Base-by-base conservation (phyloP, 2,797 vertebrate species). In the Xiphophorus birchmanni region DNA sequence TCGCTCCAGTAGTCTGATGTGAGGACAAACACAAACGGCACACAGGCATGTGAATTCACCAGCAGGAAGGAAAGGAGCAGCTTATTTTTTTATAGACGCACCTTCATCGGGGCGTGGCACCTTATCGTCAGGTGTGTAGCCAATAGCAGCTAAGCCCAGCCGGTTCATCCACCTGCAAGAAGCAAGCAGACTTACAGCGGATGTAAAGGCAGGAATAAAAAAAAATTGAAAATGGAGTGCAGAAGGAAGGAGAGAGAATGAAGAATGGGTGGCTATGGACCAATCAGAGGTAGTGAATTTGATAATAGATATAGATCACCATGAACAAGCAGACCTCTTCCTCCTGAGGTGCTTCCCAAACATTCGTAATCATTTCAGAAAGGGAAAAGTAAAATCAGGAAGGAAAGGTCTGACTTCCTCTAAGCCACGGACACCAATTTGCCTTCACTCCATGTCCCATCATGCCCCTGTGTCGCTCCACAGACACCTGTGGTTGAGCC, bases 1-100 rank as follows among this genome's bases (percentile, higher is more conserved):
- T 98, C 97, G 23, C 97, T 98, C 97, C 97, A 98, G 90, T 98
- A 98, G 94, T 97, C 97, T 98, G 95, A 86, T 5, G 2, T 23
- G 26, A 58, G 78, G 73, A 83, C n/a, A 50, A 74, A 84, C n/a
- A 77, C 26, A 78, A 21, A 76, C 21, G 44, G 48, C 60, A 69
- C 18, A 76, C 35, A 48, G 29, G 4, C 47, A 84, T 45, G 80
- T 60, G 21, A 13, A 40, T 23, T 42, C 29, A 77, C 37, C 47
- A 79, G 85, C 17, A 60, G 37, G 75, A 73, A 76, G 13, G 37
- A 48, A 58, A 42, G 26, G 32, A 63, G 35, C 5, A 0, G 15
- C 23, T 44, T 2, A n/a, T 35, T 74, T 0, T 58, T 29, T 58
- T 6, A 52, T 4, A 35, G 3, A 10, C 85, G 93, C 94, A 98